phyloP scores from a whole-genome alignment of 2,113 vertebrate genomes.

The Nerophis lumbriciformis region DNA sequence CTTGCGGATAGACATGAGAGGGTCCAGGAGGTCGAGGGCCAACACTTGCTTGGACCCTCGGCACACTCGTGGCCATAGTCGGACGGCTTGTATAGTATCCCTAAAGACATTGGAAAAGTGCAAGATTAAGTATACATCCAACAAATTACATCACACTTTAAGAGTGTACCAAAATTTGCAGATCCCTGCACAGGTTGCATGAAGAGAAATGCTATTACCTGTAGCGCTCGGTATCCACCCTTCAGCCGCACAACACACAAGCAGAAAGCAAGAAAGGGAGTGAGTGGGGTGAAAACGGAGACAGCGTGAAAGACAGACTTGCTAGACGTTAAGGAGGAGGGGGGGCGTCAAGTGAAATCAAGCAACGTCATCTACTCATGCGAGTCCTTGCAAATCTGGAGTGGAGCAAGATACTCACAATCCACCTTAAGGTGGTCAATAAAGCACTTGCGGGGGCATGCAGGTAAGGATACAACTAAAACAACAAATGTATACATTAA shows the following conservation, averaged over 20 bases:
- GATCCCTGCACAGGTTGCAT: constrained; percentile 22
- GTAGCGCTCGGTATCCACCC: constrained; percentile 99
- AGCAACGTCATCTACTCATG: constrained; percentile 27
- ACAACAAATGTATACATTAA: background rate
- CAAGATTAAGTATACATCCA: background rate
- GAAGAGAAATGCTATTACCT: constrained; percentile 80
- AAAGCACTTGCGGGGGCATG: constrained; percentile 5
- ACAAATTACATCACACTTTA: constrained; percentile 22
- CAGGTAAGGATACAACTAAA: background rate
- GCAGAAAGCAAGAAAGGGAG: constrained; percentile 69
- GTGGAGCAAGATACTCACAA: constrained; percentile 4
- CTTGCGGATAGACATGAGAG: constrained; percentile 85
- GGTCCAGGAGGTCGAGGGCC: constrained; percentile 83
- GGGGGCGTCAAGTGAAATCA: constrained; percentile 20
- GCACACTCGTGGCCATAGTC: constrained; percentile 82
- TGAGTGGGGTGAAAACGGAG: constrained; percentile 57
- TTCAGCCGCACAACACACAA: constrained; percentile 81
- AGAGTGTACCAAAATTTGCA: constrained; percentile 22
- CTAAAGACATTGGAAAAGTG: constrained; percentile 55
- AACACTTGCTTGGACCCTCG: constrained; percentile 83
- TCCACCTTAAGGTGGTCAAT: background rate
- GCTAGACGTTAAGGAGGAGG: constrained; percentile 20
- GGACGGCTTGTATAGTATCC: constrained; percentile 89
- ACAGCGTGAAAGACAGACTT: constrained; percentile 40
- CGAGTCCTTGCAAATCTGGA: constrained; percentile 18